These are phyloP conservation scores for Synanthedon andrenaeformis DNA, from an alignment of 2,888 invertebrate genomes.

Conservation along the genomic window DNA sequence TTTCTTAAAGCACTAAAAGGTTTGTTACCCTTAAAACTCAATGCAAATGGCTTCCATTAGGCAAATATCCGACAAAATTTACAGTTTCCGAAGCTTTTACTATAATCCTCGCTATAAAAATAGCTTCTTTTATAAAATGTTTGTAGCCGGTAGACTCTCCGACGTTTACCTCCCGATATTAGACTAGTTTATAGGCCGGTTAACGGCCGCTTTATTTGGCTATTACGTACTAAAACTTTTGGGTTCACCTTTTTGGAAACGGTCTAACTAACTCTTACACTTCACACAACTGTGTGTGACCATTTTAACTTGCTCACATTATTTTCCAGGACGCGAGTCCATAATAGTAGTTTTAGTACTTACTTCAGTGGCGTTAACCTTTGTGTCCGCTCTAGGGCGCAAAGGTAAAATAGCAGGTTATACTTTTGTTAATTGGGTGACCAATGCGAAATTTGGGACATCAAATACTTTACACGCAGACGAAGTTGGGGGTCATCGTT, in stretches of 20 bases:
- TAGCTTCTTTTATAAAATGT: neutral
- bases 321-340: neutral
- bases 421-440: no score
- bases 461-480: no score
- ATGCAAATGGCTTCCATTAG: neutral
- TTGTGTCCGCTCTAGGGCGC: no score
- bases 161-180: neutral
- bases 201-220: constrained; percentile 21
- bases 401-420: no score
- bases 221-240: constrained; percentile 14
- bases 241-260: neutral
- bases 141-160: neutral
- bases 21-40: neutral
- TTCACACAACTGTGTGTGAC: neutral
- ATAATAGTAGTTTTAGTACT: no score
- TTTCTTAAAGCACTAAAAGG: neutral
- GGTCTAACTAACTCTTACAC: neutral
- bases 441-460: no score
- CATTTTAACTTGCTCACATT: neutral
- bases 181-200: constrained; percentile 18
- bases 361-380: no score
- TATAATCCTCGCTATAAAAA: neutral
- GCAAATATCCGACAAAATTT: neutral
- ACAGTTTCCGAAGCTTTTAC: neutral
- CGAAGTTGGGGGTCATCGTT: no score